phyloP scores from a whole-genome alignment of 2,113 vertebrate genomes.

The Garra rufa region DNA sequence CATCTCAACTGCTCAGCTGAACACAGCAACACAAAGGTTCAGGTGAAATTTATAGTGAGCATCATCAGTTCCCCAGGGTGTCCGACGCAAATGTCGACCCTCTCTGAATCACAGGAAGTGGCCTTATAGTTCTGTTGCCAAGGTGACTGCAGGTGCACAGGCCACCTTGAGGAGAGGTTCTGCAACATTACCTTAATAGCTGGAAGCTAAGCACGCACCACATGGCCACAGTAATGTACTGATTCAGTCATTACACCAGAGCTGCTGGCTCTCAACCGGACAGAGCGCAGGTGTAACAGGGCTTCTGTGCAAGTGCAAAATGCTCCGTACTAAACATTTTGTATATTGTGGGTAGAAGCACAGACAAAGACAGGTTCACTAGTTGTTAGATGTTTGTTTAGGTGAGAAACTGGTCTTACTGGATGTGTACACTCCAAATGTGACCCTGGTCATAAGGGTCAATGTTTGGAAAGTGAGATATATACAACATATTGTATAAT shows the following conservation, averaged over 20 bases:
- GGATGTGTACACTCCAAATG: neutral
- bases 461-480: too few species aligned
- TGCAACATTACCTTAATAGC: conserved; percentile 39
- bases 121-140: conserved; percentile 35
- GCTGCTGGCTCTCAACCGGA: conserved; percentile 12
- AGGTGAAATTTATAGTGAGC: neutral
- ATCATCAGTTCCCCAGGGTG: neutral
- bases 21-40: neutral
- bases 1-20: conserved; percentile 18
- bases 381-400: neutral
- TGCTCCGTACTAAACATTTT: neutral
- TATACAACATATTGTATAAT: too few species aligned
- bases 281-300: neutral
- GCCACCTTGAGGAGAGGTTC: conserved; percentile 34
- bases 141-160: conserved; percentile 23
- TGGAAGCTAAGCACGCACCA: conserved; percentile 16
- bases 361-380: neutral
- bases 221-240: conserved; percentile 14
- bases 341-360: neutral
- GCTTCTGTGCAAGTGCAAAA: conserved; percentile 4
- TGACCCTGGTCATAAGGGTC: too few species aligned
- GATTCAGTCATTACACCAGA: conserved; percentile 9
- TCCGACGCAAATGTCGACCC: neutral
- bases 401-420: neutral
- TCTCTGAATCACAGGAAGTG: neutral